Evolutionary conservation across 2,113 vertebrate species (phyloP), one percentile per base, ranked within the genome.

Genomic region (Indicator indicator): DNA sequence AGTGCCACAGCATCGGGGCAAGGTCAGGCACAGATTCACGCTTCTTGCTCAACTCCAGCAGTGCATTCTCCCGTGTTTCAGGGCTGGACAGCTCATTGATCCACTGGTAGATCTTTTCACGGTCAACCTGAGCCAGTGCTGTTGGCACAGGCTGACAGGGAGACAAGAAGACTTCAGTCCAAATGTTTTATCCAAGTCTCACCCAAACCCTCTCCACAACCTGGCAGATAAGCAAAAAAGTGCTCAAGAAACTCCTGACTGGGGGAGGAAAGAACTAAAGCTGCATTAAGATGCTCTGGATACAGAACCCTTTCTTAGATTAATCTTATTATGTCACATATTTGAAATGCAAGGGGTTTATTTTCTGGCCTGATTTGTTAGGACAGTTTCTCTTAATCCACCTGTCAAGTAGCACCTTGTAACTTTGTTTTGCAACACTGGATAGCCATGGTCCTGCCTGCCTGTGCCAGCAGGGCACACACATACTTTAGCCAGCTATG

Each of bases 61-160:
- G 96, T 3, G 99, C 99, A 38, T 99, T 99, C 94, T 99, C 99
- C 63, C 99, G 98, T 1, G 99, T 99, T 95, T 99, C 99, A 0
- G 99, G 99, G 91, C 99, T 99, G 56, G 99, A 99, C 67, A 99
- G 95, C 96, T 99, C 99, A 48, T 99, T 99, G 97, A 99, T 99
- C 99, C 99, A 99, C 42, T 99, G 99, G 94, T 99, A 99, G 96
- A 99, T 99, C 97, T 99, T 99, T 88, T 99, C 99, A 20, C 99
- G 97, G 96, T 99, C 99, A 76, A 99, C 99, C 92, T 99, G 99
- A 60, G 99, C 99, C 97, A 99, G 97, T 8, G 99, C 98, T 73
- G 99, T 99, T 88, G 98, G 99, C 96, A 99, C 99, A 94, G 99
- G 99, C 99, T 99, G 89, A 13, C 88, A 92, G 24, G 75, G 58